A percentile compares a stretch with the other conserved stretches of the same genome.
Evolutionary conservation across 2,888 invertebrate genomes (phyloP).

Genomic region (Agrilus biguttatus): DNA sequence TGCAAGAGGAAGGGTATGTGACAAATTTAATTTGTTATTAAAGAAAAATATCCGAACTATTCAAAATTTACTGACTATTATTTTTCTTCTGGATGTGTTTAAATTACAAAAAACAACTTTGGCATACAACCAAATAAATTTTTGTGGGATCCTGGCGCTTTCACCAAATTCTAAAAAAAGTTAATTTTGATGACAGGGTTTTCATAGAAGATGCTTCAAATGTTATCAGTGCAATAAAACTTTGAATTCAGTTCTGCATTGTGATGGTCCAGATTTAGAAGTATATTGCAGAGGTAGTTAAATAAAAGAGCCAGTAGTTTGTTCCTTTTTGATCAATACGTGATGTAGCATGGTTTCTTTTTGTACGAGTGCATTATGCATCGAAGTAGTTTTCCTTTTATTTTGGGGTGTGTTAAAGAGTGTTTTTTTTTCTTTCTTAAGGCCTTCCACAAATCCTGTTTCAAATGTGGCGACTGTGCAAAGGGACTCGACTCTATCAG

Average conservation of each 20-base stretch:
- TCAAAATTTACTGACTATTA: no score
- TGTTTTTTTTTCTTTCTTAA: conserved; percentile 30
- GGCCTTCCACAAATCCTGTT: conserved; percentile 88
- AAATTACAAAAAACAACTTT: no score
- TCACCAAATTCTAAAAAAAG: neutral
- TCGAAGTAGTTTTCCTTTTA: neutral
- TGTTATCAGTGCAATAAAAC: conserved; percentile 73
- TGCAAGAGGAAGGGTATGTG: conserved; percentile 73
- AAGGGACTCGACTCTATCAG: conserved; percentile 82
- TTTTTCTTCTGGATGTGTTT: no score
- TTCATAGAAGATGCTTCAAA: conserved; percentile 83
- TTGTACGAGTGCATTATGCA: no score
- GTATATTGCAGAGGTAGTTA: conserved; percentile 80
- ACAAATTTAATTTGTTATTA: neutral
- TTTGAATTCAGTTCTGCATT: conserved; percentile 78
- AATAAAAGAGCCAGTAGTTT: conserved; percentile 10
- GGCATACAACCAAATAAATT: no score
- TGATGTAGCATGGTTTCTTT: neutral
- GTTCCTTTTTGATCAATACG: neutral
- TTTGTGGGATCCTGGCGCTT: no score
- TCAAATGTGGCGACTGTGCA: conserved; percentile 77
- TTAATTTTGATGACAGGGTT: conserved; percentile 42
- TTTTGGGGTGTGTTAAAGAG: conserved; percentile 1
- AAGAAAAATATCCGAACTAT: no score
- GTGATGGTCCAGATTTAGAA: conserved; percentile 84